These are phyloP conservation scores for Drosophila leontia DNA, from an alignment of 1,140 invertebrate species.

Conservation along the genomic window DNA sequence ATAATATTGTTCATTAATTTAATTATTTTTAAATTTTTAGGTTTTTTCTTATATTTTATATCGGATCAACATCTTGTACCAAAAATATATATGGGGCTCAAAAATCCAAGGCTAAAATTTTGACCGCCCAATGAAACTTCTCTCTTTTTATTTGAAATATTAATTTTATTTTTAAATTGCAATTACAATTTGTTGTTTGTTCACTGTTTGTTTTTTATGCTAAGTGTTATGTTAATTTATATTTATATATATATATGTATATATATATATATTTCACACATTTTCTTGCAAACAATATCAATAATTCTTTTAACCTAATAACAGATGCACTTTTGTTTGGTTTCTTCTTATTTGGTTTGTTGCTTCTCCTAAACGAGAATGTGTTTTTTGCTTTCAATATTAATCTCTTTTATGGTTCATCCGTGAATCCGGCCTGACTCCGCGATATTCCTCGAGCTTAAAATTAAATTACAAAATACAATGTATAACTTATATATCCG, in stretches of 20 bases:
- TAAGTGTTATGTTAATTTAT: constrained; percentile 60
- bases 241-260: constrained; percentile 42
- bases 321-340: constrained; percentile 63
- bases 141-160: constrained; percentile 68
- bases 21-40: no score
- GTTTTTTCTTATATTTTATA: no score
- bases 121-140: background rate
- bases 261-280: constrained; percentile 70
- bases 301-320: constrained; percentile 81
- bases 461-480: constrained; percentile 71
- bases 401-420: constrained; percentile 36
- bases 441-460: constrained; percentile 53
- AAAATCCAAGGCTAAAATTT: background rate
- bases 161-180: constrained; percentile 82
- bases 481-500: constrained; percentile 62
- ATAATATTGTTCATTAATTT: no score
- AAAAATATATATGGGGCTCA: no score
- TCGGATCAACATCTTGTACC: no score
- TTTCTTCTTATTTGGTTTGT: constrained; percentile 33
- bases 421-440: constrained; percentile 24
- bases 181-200: constrained; percentile 71
- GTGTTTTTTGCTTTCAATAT: constrained; percentile 37
- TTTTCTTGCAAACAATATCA: constrained; percentile 80
- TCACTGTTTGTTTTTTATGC: constrained; percentile 61
- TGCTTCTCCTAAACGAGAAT: constrained; percentile 38